Base-by-base conservation (phyloP, 2,888 invertebrate species). In the Meteorus colon region DNA sequence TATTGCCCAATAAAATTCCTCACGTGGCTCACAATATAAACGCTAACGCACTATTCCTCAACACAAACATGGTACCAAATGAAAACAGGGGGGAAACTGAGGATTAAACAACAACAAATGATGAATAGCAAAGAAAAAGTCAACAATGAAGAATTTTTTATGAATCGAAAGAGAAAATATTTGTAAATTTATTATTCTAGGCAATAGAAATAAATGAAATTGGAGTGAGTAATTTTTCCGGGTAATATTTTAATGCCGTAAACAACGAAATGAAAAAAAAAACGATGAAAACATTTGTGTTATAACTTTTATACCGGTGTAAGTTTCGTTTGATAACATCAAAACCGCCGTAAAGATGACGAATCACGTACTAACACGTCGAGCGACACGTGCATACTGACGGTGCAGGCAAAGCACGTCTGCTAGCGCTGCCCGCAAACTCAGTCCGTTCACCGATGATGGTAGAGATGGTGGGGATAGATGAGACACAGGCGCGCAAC, bases 301-400 rank as follows among this genome's bases (percentile, higher is more conserved):
- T 41, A 41, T 12, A 41, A 41, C 41, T 41, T 41, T 5, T 12
- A 8, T 41, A 2, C 41, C 8, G 41, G 41, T 41, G 29, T 34
- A 12, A 34, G 34, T 63, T n/a, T 63, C 63, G 12, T 24, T 63
- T 34, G 63, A n/a, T 19, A n/a, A n/a, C 0, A 16, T n/a, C 4
- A n/a, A 34, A 34, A 71, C 12, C 24, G 16, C 37, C 14, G 19
- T 34, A 29, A 31, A 12, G 6, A 45, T 45, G 19, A 55, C 31
- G n/a, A 72, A 65, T 48, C 66, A 14, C n/a, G 62, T 60, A 62
- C 34, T 68, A 62, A 31, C 68, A 45, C 48, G 27, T n/a, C 60
- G 24, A 75, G 24, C 75, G 70, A 70, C 75, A 75, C 75, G 75
- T 75, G 75, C 65, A 68, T 69, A 75, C 75, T 75, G 75, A 70